A percentile compares a stretch with the other conserved stretches of the same genome.
Evolutionary conservation across 1,140 invertebrate species (phyloP).

Genomic region (Heliconius congener): DNA sequence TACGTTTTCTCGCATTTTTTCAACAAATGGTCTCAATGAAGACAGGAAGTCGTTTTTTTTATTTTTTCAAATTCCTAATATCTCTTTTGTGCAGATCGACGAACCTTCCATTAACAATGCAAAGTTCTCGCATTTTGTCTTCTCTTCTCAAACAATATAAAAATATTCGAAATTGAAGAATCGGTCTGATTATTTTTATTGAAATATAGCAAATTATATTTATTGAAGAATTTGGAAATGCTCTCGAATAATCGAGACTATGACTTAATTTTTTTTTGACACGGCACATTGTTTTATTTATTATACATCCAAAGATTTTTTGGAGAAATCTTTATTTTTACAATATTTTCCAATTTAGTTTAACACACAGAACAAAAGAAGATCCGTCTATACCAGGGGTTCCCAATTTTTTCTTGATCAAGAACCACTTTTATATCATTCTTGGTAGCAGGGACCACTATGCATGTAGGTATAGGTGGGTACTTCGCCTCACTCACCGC

Average conservation of each 20-base stretch:
- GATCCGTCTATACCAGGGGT: too few relatives aligned
- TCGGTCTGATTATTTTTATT: background rate
- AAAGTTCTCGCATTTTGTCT: background rate
- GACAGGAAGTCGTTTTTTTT: constrained; percentile 33
- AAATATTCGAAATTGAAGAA: background rate
- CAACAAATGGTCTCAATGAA: constrained; percentile 41
- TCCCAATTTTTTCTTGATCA: too few relatives aligned
- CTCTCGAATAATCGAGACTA: background rate
- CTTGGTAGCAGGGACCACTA: too few relatives aligned
- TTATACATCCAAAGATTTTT: too few relatives aligned
- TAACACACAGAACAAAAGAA: too few relatives aligned
- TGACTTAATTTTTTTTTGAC: background rate
- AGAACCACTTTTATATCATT: too few relatives aligned
- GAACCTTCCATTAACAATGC: constrained; percentile 31
- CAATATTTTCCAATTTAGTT: too few relatives aligned
- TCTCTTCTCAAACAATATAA: too few relatives aligned
- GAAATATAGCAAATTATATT: background rate
- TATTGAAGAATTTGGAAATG: background rate
- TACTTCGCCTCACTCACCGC: too few relatives aligned
- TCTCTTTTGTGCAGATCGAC: constrained; percentile 27
- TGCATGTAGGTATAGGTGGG: too few relatives aligned
- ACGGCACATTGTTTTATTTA: too few relatives aligned
- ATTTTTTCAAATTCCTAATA: constrained; percentile 32
- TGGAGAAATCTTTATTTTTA: too few relatives aligned
- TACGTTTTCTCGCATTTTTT: constrained; percentile 61